These are phyloP conservation scores for Arremon brunneinucha DNA, from an alignment of 2,797 vertebrate species.

Conservation along the genomic window DNA sequence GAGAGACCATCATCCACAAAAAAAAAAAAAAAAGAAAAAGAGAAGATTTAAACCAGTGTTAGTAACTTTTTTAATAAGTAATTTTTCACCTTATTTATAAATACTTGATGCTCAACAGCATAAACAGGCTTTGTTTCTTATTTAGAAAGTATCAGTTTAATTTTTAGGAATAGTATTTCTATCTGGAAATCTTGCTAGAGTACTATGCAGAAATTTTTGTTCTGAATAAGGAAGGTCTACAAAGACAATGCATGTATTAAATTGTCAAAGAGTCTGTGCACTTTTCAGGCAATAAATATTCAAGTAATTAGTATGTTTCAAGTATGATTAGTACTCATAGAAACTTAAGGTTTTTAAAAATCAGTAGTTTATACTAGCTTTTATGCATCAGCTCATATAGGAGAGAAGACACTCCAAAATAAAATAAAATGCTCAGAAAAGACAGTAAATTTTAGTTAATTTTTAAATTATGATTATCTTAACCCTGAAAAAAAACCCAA, in stretches of 20 bases:
- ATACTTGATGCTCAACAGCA: not conserved
- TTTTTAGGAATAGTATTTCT: not conserved
- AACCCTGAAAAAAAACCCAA: not conserved
- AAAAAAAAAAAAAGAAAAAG: not conserved
- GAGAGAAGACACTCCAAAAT: not conserved
- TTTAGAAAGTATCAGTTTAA: not conserved
- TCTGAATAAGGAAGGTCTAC: not conserved
- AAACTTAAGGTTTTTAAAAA: not conserved
- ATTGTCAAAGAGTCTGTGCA: not conserved
- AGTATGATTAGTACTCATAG: not conserved
- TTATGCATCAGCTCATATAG: not conserved
- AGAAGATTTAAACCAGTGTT: not conserved
- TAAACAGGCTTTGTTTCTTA: not conserved
- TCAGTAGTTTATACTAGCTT: not conserved
- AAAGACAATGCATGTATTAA: not conserved
- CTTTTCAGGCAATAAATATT: not conserved
- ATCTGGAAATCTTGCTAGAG: not conserved
- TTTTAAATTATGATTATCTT: constrained; percentile 45
- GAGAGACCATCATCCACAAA: not conserved
- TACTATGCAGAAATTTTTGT: not conserved
- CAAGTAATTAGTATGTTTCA: not conserved
- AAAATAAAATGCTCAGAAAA: constrained; percentile 38
- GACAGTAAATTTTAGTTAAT: constrained; percentile 48
- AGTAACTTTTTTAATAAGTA: not conserved
- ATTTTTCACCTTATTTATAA: not conserved